Evolutionary conservation across 2,888 invertebrate genomes (phyloP).

Genomic region (Psococerastis gibbosa): DNA sequence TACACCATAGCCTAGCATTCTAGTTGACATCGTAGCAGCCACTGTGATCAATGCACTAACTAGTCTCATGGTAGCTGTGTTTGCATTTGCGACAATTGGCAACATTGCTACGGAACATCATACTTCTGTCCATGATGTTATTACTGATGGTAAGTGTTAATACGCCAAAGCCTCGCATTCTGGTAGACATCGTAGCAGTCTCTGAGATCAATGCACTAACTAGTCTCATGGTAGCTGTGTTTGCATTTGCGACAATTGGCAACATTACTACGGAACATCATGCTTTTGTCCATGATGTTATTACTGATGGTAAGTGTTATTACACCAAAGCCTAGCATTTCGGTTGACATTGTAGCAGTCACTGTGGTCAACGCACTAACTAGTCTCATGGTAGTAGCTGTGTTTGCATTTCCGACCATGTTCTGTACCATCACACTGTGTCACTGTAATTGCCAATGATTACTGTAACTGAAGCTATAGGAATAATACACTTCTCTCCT

Average conservation of each 20-base stretch:
- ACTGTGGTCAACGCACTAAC: slow-evolving; percentile 71
- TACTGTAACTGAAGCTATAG: no score
- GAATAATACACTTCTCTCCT: no score
- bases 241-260: slow-evolving; percentile 83
- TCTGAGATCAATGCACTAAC: slow-evolving; percentile 71
- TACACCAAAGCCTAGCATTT: no score
- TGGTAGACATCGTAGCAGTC: slow-evolving; percentile 71
- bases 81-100: slow-evolving; percentile 83
- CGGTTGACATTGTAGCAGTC: slow-evolving; percentile 71
- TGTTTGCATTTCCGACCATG: slow-evolving; percentile 86
- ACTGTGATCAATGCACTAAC: slow-evolving; percentile 71
- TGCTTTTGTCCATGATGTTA: slow-evolving; percentile 64
- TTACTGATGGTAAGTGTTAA: slow-evolving; percentile 67
- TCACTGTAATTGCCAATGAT: no score
- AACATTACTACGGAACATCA: slow-evolving; percentile 77
- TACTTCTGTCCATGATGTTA: slow-evolving; percentile 64
- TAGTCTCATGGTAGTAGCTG: slow-evolving; percentile 72
- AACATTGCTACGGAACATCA: slow-evolving; percentile 77
- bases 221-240: slow-evolving; percentile 75
- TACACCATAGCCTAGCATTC: slow-evolving; percentile 29
- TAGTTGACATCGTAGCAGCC: slow-evolving; percentile 71
- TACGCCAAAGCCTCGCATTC: no score
- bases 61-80: slow-evolving; percentile 75
- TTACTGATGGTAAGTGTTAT: slow-evolving; percentile 67
- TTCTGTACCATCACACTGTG: no score